Evolutionary conservation across 2,113 vertebrate genomes (phyloP), one percentile per base, ranked within the genome.

Genomic region (Atractosteus spatula): DNA sequence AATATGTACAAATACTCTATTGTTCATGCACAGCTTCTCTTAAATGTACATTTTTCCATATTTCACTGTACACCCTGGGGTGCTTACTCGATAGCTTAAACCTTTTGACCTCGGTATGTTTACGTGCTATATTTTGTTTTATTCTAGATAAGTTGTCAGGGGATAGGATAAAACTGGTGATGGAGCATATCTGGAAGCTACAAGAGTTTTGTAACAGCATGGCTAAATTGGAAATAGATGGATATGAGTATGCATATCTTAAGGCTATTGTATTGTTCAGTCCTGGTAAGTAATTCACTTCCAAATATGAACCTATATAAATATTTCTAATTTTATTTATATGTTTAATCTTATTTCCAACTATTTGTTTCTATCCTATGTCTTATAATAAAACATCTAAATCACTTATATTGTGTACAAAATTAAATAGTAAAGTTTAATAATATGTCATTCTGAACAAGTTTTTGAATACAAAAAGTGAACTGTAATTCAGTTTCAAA

Each of bases 151-250:
- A 99, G 84, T 89, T 97, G 72, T 97, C 96, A 3, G 93, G 94
- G 11, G 97, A 99, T 70, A 91, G 96, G 77, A 94, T 99, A 82
- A 99, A 97, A 82, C 93, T 96, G 87, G 97, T 99, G 77, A 98
- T 98, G 97, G 97, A 99, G 80, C 97, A 98, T 79, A 98, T 99
- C 82, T 99, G 97, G 97, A 98, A 99, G 86, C 94, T 99, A 68
- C 97, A 99, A 82, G 97, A 99, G 85, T 99, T 99, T 88, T 99
- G 97, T 79, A 99, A 99, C 92, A 97, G 95, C 84, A 98, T 99
- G 97, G 92, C 93, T 3, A 95, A 92, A 79, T 84, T 99, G 87
- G 96, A 97, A 82, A 93, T 95, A 0, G 97, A 99, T 76, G 94
- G 94, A 87, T 99, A 97, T 47, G 97, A 99, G 88, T 99, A 97